These are phyloP conservation scores for Acanthochromis polyacanthus DNA, from an alignment of 2,113 vertebrate genomes.

Conservation along the genomic window DNA sequence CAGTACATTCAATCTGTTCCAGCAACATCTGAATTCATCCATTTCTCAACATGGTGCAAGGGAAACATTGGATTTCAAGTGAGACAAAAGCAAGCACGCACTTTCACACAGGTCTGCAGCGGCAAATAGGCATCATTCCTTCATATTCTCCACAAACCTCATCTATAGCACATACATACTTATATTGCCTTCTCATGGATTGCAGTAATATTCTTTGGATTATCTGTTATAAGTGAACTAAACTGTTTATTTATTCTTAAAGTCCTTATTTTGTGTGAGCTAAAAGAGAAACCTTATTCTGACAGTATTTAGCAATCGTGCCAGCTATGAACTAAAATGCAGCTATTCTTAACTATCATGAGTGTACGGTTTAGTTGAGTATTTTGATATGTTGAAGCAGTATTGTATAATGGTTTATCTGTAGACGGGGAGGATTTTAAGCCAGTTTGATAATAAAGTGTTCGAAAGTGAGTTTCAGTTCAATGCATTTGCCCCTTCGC, in stretches of 20 bases:
- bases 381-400: constrained; percentile 63
- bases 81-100: constrained; percentile 23
- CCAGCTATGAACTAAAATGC: constrained; percentile 38
- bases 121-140: constrained; percentile 16
- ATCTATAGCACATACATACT: constrained; percentile 32
- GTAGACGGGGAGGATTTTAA: constrained; percentile 12
- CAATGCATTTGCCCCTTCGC: constrained; percentile 18
- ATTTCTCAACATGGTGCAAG: constrained; percentile 1
- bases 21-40: constrained; percentile 13
- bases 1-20: constrained; percentile 66
- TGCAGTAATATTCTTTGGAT: constrained; percentile 82
- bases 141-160: constrained; percentile 19
- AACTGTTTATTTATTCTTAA: constrained; percentile 34
- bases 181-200: constrained; percentile 49
- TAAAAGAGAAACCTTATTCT: constrained; percentile 28
- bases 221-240: constrained; percentile 51
- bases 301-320: constrained; percentile 28
- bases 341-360: constrained; percentile 25
- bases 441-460: constrained; percentile 13
- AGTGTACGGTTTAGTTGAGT: constrained; percentile 45
- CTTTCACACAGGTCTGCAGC: constrained; percentile 9
- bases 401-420: constrained; percentile 26
- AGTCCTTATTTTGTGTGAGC: constrained; percentile 21
- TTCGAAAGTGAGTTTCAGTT: constrained; percentile 25
- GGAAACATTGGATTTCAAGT: constrained; percentile 31